phyloP scores from a whole-genome alignment of 2,113 vertebrate genomes.

The Phylloscopus whistleri region DNA sequence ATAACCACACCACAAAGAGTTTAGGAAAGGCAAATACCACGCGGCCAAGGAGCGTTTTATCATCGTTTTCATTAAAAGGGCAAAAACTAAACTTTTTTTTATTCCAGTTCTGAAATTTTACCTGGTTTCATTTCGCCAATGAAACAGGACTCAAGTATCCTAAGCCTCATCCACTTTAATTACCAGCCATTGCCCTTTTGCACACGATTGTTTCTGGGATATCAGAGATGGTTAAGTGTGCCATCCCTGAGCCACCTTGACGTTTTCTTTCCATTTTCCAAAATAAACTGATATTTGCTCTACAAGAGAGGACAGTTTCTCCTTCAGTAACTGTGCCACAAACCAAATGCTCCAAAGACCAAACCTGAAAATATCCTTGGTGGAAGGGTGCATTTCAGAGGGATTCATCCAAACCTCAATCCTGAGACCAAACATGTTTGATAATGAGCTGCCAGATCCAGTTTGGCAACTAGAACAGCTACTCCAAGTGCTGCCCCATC shows the following conservation, averaged over 20 bases:
- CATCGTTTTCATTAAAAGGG: rapidly evolving
- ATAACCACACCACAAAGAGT: background rate
- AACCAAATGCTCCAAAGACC: rapidly evolving
- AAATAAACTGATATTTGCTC: background rate
- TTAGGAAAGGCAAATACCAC: background rate
- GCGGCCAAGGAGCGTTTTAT: rapidly evolving
- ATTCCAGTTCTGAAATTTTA: background rate
- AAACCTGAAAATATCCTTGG: background rate
- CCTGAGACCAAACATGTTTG: background rate
- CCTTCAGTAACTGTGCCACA: background rate
- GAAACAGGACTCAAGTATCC: background rate
- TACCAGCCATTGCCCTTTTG: background rate
- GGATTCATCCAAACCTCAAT: background rate
- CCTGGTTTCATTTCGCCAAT: background rate
- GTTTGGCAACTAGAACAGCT: background rate
- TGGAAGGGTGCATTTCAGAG: background rate
- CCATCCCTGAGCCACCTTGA: background rate
- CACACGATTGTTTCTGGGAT: background rate
- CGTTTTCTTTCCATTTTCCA: background rate
- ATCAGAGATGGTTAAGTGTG: background rate
- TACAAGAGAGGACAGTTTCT: background rate
- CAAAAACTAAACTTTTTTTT: background rate
- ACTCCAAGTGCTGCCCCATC: background rate
- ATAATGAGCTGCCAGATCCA: background rate
- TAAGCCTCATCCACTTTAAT: background rate